Evolutionary conservation across 1,140 invertebrate genomes (phyloP).

Genomic region (Condylostylus longicornis): DNA sequence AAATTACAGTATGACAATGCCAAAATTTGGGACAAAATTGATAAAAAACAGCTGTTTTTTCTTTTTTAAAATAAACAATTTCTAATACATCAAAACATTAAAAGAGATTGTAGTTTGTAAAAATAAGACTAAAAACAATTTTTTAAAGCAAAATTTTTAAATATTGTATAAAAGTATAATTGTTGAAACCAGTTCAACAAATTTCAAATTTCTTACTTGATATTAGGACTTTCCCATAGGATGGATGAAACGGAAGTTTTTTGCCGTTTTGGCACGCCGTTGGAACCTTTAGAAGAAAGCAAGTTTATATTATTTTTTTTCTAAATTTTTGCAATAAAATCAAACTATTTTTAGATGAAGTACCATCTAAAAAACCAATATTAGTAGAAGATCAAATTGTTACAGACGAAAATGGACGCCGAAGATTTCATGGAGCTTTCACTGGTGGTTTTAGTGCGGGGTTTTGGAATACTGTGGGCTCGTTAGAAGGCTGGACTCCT

Average conservation of each 20-base stretch:
- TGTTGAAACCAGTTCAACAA: too few species aligned
- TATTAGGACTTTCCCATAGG: not conserved
- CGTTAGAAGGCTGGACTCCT: constrained; percentile 89
- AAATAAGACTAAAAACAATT: too few species aligned
- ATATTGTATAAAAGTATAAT: too few species aligned
- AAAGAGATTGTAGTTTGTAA: too few species aligned
- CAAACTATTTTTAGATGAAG: constrained; percentile 42
- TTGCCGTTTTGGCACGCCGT: constrained; percentile 54
- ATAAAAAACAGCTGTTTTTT: too few species aligned
- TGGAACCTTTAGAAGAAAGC: constrained; percentile 70
- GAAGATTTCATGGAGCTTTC: constrained; percentile 96
- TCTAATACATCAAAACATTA: too few species aligned
- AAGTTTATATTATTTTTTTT: constrained; percentile 6
- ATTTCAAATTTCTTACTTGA: too few species aligned
- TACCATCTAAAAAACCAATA: constrained; percentile 65
- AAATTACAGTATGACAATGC: too few species aligned
- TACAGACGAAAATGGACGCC: constrained; percentile 73
- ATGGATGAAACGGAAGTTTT: constrained; percentile 46
- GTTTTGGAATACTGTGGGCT: constrained; percentile 92
- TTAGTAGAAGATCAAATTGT: constrained; percentile 81
- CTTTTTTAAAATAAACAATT: too few species aligned
- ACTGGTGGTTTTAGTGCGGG: constrained; percentile 98
- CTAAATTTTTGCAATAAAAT: not conserved
- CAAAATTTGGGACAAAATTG: too few species aligned
- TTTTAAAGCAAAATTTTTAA: too few species aligned